These are phyloP conservation scores for Hypothenemus hampei DNA, from an alignment of 1,140 invertebrate species.

Conservation along the genomic window DNA sequence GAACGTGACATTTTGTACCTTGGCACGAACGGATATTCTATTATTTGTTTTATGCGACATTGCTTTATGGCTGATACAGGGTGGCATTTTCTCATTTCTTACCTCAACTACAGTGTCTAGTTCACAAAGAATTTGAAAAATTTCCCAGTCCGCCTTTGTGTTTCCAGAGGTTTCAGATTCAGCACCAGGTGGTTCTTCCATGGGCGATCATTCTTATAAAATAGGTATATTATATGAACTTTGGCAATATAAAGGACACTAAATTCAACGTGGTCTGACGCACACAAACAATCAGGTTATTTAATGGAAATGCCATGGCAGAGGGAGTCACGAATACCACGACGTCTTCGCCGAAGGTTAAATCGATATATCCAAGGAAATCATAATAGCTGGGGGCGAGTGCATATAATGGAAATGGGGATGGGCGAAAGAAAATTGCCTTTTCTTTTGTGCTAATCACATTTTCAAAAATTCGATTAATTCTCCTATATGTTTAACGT, in stretches of 20 bases:
- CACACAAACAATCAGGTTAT: too few species aligned
- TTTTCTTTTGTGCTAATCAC: too few species aligned
- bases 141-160: conserved; percentile 59
- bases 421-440: too few species aligned
- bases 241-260: background rate
- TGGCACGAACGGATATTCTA: background rate
- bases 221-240: too few species aligned
- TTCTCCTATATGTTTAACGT: too few species aligned
- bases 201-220: background rate
- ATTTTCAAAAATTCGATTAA: too few species aligned
- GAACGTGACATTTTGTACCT: background rate
- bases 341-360: conserved; percentile 13
- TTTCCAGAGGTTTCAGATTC: conserved; percentile 44
- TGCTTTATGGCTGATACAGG: background rate
- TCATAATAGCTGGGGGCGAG: too few species aligned
- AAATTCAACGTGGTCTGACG: too few species aligned
- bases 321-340: too few species aligned
- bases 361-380: conserved; percentile 27
- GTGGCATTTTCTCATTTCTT: background rate
- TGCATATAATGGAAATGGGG: conserved; percentile 3
- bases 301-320: too few species aligned
- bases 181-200: conserved; percentile 8
- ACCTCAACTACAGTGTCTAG: conserved; percentile 33
- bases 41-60: background rate
- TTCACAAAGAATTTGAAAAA: conserved; percentile 59